Evolutionary conservation across 2,113 vertebrate genomes (phyloP), one percentile per base, ranked within the genome.

Genomic region (Empidonax traillii): DNA sequence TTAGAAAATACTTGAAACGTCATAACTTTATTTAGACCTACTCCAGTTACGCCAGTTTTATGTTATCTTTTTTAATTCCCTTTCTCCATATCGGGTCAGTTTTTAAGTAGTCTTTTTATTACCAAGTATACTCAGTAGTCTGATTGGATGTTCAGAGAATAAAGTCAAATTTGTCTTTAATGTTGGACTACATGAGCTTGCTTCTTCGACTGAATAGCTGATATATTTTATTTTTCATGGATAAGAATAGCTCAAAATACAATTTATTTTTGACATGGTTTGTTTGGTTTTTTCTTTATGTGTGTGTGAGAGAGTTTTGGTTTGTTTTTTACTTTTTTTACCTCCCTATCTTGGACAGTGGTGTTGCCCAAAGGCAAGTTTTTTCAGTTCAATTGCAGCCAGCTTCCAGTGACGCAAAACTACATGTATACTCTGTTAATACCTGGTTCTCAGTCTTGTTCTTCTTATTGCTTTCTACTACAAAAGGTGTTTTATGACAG

Each of bases 401-500:
- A 53, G 67, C 35, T 89, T 83, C 65, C 37, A 52, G 23, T 39
- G 33, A 63, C 31, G 76, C 14, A 44, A 39, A 94, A 77, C 6
- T 49, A 58, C 25, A 53, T 44, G 12, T 33, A 43, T 37, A 67
- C 19, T 75, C 77, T 62, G 43, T 51, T 35, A 81, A 74, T 28
- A 74, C 49, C 79, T 66, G 67, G 53, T 93, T 93, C 78, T 90
- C 81, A 37, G 19, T 90, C 87, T 88, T 92, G 25, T 74, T 95
- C 55, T 96, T 87, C 37, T 13, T 84, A 39, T 65, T 92, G 37
- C 47, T 78, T 90, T 9, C 79, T 80, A 81, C 52, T 86, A 87
- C 65, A 94, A 92, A 97, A 87, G 62, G 19, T 65, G 27, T 76
- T 97, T 97, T 93, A 89, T 61, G 89, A 86, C n/a, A 93, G 83